phyloP scores from a whole-genome alignment of 1,140 invertebrate genomes.

The Plodia interpunctella region DNA sequence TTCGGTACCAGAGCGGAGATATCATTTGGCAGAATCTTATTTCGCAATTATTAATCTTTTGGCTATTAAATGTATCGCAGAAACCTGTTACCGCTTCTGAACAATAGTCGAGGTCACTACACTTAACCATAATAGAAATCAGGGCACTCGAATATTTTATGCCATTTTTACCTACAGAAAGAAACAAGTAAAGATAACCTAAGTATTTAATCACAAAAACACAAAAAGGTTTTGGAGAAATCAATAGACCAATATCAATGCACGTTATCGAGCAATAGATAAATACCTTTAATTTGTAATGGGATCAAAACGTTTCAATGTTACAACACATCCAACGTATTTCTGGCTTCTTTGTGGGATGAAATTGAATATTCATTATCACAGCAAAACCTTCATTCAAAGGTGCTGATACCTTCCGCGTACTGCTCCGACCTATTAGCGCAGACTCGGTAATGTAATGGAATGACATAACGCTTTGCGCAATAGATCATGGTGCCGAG shows the following conservation, averaged over 20 bases:
- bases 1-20: not conserved
- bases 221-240: too few relatives aligned
- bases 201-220: too few relatives aligned
- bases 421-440: constrained; percentile 9
- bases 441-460: constrained; percentile 6
- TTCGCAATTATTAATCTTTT: constrained; percentile 12
- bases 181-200: too few relatives aligned
- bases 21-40: not conserved
- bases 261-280: too few relatives aligned
- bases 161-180: too few relatives aligned
- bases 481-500: constrained; percentile 20
- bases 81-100: constrained; percentile 18
- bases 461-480: constrained; percentile 12
- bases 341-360: not conserved
- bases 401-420: constrained; percentile 14
- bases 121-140: too few relatives aligned
- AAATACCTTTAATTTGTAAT: too few relatives aligned
- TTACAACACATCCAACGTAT: too few relatives aligned
- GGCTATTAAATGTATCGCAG: constrained; percentile 11
- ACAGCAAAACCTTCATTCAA: not conserved
- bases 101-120: constrained; percentile 23
- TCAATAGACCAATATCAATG: too few relatives aligned
- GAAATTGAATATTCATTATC: constrained; percentile 1
- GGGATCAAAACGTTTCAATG: too few relatives aligned
- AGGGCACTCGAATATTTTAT: too few relatives aligned